Percentiles rank a stretch among this genome's conserved stretches.
These are phyloP conservation scores for Smittia aterrima DNA, from an alignment of 2,888 invertebrate species.

Conservation along the genomic window DNA sequence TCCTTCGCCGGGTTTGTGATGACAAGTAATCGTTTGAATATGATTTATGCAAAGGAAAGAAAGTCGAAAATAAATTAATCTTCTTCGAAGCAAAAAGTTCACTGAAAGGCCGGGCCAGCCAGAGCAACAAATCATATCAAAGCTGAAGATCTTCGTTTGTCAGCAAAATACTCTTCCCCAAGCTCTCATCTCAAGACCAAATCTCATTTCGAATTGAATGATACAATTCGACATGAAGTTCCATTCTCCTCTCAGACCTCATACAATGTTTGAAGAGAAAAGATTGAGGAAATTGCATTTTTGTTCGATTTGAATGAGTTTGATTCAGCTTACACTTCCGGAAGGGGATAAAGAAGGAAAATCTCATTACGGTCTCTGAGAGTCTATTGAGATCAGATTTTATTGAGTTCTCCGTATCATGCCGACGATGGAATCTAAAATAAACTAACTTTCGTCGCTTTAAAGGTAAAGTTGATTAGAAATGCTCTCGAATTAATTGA, in stretches of 20 bases:
- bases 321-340: conserved; percentile 21
- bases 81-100: background rate
- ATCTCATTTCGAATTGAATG: too few relatives aligned
- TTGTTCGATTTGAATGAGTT: conserved; percentile 19
- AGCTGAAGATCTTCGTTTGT: background rate
- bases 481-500: too few relatives aligned
- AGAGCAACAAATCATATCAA: too few relatives aligned
- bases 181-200: too few relatives aligned
- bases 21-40: too few relatives aligned
- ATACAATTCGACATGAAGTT: background rate
- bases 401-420: conserved; percentile 8
- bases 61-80: too few relatives aligned
- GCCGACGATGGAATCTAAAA: background rate
- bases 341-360: background rate
- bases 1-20: too few relatives aligned
- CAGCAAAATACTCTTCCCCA: too few relatives aligned
- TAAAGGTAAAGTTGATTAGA: too few relatives aligned
- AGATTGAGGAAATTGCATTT: conserved; percentile 34
- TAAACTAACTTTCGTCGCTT: background rate
- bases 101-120: background rate
- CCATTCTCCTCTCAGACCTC: background rate
- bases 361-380: conserved; percentile 16
- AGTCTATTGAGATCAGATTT: conserved; percentile 26
- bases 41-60: too few relatives aligned
- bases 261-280: background rate